phyloP scores from a whole-genome alignment of 2,797 vertebrate genomes.

The Anniella stebbinsi region DNA sequence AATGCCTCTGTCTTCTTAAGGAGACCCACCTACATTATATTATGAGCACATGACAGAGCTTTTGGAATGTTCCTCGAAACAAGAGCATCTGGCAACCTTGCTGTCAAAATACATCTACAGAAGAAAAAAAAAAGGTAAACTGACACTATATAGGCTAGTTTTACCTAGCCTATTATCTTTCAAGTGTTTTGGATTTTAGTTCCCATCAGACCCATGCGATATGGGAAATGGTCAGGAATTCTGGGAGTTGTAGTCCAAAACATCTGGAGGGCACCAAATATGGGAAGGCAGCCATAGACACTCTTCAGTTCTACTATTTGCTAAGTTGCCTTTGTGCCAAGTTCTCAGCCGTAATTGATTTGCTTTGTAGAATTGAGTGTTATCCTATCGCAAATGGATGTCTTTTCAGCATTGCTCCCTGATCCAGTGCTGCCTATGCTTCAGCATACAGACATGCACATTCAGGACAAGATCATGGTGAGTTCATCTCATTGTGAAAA shows the following conservation, averaged over 20 bases:
- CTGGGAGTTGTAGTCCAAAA: too few species aligned
- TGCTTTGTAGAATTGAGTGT: neutral
- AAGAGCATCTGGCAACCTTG: neutral
- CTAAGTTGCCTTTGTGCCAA: neutral
- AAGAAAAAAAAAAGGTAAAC: neutral
- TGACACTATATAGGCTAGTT: too few species aligned
- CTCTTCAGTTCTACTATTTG: neutral
- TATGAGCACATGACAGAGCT: neutral
- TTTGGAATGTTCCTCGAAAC: neutral
- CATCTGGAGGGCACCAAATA: too few species aligned
- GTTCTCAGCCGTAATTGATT: neutral
- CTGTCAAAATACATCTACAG: neutral
- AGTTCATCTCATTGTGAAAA: constrained; percentile 15
- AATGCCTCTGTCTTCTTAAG: neutral
- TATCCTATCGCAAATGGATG: neutral
- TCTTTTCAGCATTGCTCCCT: neutral
- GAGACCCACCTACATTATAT: neutral
- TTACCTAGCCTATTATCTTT: too few species aligned
- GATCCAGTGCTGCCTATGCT: neutral
- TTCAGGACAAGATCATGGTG: constrained; percentile 10
- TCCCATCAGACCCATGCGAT: too few species aligned
- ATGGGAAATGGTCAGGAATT: too few species aligned
- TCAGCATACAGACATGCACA: constrained; percentile 7
- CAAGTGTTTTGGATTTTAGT: too few species aligned
- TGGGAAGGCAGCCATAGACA: neutral